These are phyloP conservation scores for Aethina tumida DNA, from an alignment of 1,140 invertebrate genomes.

Conservation along the genomic window DNA sequence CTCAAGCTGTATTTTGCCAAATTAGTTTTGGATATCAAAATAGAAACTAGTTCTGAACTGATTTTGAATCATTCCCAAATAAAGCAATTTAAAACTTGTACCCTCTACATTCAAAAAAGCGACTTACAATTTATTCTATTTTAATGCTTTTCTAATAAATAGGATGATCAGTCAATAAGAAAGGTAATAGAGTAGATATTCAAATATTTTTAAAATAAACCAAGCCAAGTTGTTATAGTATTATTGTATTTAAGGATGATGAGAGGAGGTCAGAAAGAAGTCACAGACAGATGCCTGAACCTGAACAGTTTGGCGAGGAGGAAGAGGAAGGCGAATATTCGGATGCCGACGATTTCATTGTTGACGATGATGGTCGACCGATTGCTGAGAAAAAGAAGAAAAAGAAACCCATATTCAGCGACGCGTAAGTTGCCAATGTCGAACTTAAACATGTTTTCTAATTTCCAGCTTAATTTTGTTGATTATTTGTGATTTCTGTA, in stretches of 20 bases:
- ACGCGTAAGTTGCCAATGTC: slow-evolving; percentile 57
- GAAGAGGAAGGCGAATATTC: slow-evolving; percentile 70
- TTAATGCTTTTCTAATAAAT: not conserved
- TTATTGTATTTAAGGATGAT: slow-evolving; percentile 52
- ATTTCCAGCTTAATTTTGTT: not conserved
- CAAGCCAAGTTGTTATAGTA: too few relatives aligned
- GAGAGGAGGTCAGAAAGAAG: slow-evolving; percentile 62
- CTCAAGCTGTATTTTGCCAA: too few relatives aligned
- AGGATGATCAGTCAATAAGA: too few relatives aligned
- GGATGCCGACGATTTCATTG: slow-evolving; percentile 94
- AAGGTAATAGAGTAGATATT: not conserved
- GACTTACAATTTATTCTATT: not conserved
- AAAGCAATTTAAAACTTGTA: slow-evolving; percentile 2
- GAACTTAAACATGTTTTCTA: not conserved
- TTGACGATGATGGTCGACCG: slow-evolving; percentile 89
- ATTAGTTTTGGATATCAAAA: too few relatives aligned
- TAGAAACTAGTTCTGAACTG: too few relatives aligned
- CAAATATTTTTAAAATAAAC: not conserved
- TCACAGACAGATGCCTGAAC: slow-evolving; percentile 52
- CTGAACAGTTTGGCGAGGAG: slow-evolving; percentile 62
- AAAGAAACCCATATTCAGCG: slow-evolving; percentile 79
- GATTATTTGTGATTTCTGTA: not conserved
- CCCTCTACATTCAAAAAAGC: not conserved
- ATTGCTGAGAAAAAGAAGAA: slow-evolving; percentile 81
- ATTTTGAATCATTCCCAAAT: too few relatives aligned